Conservation (phyloP, 2,113 vertebrate genomes). For the Sapayoa aenigma region DNA sequence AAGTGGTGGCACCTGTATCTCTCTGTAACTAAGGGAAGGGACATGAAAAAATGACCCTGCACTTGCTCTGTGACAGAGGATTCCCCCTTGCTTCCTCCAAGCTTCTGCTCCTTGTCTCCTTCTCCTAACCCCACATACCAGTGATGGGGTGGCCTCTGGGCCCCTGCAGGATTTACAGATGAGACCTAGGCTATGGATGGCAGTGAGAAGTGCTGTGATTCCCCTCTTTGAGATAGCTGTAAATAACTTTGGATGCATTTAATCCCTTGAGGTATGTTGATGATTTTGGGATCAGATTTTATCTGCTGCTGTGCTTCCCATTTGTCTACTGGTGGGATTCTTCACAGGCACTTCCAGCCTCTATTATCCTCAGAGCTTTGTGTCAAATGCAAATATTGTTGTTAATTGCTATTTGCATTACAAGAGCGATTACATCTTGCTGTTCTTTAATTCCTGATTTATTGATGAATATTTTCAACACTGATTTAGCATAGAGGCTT, state of each 20-base stretch:
- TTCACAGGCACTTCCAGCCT: background rate
- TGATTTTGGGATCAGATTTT: background rate
- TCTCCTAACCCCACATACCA: background rate
- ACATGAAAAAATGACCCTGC: background rate
- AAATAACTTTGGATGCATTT: background rate
- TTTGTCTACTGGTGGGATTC: constrained; percentile 14
- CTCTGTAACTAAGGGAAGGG: background rate
- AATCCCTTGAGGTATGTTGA: background rate
- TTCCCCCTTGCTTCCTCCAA: background rate
- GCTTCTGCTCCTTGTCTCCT: accelerated
- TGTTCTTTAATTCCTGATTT: constrained; percentile 43
- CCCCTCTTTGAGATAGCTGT: background rate
- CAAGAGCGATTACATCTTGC: background rate
- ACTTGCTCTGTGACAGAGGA: background rate
- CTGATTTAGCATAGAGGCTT: background rate
- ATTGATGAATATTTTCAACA: constrained; percentile 39
- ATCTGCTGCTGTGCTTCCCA: background rate
- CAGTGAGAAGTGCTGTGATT: background rate
- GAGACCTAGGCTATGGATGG: background rate
- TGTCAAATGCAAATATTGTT: constrained; percentile 43
- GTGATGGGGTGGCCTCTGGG: background rate
- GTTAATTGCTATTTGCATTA: constrained; percentile 53
- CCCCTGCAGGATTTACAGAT: background rate
- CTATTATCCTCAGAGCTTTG: constrained; percentile 32
- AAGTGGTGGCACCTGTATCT: background rate